These are phyloP conservation scores for Vimba vimba DNA, from an alignment of 2,113 vertebrate genomes.

Conservation along the genomic window DNA sequence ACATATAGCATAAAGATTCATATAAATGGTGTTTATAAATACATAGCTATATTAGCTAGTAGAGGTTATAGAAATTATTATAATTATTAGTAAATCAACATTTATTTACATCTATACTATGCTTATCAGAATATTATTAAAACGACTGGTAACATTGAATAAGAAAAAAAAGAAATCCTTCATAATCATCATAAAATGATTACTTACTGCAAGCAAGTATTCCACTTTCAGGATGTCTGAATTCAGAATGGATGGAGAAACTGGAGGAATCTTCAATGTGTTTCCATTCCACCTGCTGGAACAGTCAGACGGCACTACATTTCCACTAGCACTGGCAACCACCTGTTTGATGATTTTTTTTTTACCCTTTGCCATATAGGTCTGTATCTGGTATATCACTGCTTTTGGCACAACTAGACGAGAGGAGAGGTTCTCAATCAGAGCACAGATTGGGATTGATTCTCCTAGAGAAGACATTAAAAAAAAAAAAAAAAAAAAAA, in stretches of 20 bases:
- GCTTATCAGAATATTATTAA: background rate
- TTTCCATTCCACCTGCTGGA: slow-evolving; percentile 84
- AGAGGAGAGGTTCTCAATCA: slow-evolving; percentile 86
- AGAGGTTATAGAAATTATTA: background rate
- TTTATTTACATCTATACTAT: background rate
- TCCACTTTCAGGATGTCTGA: slow-evolving; percentile 84
- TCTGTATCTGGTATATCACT: slow-evolving; percentile 87
- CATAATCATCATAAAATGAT: background rate
- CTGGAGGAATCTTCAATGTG: slow-evolving; percentile 82
- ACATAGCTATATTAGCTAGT: background rate
- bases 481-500: background rate
- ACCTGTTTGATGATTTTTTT: slow-evolving; percentile 79
- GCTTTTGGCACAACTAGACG: slow-evolving; percentile 86
- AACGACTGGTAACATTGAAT: background rate
- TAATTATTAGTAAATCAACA: background rate
- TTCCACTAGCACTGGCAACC: slow-evolving; percentile 82
- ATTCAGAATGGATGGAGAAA: slow-evolving; percentile 83
- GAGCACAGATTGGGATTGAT: slow-evolving; percentile 84
- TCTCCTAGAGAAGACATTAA: slow-evolving; percentile 70
- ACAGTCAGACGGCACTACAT: slow-evolving; percentile 81
- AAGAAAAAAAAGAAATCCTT: background rate
- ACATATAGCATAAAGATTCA: background rate
- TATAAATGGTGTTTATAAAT: background rate
- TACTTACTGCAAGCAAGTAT: slow-evolving; percentile 82
- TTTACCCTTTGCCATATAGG: slow-evolving; percentile 79